Conservation (phyloP, 2,113 vertebrate species). For the Riparia riparia region DNA sequence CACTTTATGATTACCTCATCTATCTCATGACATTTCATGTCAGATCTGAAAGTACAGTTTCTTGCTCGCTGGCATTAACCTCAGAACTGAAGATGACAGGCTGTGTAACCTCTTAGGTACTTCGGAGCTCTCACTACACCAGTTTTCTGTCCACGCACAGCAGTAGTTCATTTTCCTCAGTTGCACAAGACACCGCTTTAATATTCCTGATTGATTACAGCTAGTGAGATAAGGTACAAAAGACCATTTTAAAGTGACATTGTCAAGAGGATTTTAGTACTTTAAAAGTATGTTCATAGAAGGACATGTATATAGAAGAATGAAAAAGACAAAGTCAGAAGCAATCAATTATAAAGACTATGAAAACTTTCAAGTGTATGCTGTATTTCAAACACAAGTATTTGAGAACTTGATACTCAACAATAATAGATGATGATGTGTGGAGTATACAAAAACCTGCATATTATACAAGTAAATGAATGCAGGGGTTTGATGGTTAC, state of each 20-base stretch:
- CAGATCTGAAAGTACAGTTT: conserved; percentile 49
- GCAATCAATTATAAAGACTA: conserved; percentile 10
- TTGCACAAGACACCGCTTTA: neutral
- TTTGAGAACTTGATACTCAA: conserved; percentile 11
- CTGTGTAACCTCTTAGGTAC: conserved; percentile 15
- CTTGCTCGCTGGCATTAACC: conserved; percentile 41
- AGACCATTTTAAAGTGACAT: conserved; percentile 28
- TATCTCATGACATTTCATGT: conserved; percentile 55
- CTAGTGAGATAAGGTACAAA: conserved; percentile 39
- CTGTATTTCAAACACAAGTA: neutral
- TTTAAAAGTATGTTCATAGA: conserved; percentile 28
- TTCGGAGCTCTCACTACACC: neutral
- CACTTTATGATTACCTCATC: conserved; percentile 55
- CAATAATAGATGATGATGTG: neutral
- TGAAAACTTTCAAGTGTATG: neutral
- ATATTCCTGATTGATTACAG: conserved; percentile 50
- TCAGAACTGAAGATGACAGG: conserved; percentile 29
- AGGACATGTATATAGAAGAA: neutral
- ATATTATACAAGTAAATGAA: neutral
- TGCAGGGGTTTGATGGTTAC: neutral
- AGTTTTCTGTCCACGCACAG: neutral
- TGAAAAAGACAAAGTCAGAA: conserved; percentile 29
- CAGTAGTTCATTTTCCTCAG: conserved; percentile 7
- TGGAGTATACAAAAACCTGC: neutral
- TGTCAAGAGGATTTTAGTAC: conserved; percentile 28